Evolutionary conservation across 2,888 invertebrate species (phyloP), one percentile per base, ranked within the genome.

Genomic region (Achlya flavicornis): DNA sequence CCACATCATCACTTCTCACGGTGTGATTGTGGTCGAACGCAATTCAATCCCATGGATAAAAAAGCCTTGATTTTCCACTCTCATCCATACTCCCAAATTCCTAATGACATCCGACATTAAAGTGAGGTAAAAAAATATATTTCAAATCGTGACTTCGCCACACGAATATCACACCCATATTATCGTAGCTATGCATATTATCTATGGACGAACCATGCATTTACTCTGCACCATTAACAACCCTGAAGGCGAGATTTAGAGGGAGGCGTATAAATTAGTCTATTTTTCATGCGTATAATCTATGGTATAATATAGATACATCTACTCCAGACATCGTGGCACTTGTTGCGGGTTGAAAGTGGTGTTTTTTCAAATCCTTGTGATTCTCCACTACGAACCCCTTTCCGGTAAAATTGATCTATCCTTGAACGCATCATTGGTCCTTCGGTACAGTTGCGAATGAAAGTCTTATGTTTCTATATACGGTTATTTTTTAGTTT

Each of bases 331-430:
- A 53, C 53, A 53, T n/a, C 10, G 43, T 59, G 62, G 68, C 61
- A 64, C 72, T 72, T 76, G 79, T 26, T 71, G 77, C 78, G 80
- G 76, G 77, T 78, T 83, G 72, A 83, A 77, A 60, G 41, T 77
- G 71, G 71, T 73, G n/a, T 79, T 81, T 76, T 75, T 41, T 12
- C 11, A 41, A 58, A n/a, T 72, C 69, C 62, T 57, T 62, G 58
- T 65, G 71, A 68, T 67, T 73, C 70, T 62, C 66, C 57, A 68
- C 65, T 68, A 77, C 65, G 66, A 67, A 74, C 75, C 80, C 79
- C 66, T 82, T 84, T 77, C 72, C 79, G 81, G 77, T 79, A 67
- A 81, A 88, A 87, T 88, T 78, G 85, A 89, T 89, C 81, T 79
- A 69, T 66, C 77, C 87, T 81, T 87, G 84, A 85, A 85, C 80